Evolutionary conservation across 1,140 invertebrate species (phyloP), one percentile per base, ranked within the genome.

Genomic region (Scaptodrosophila lebanonensis): DNA sequence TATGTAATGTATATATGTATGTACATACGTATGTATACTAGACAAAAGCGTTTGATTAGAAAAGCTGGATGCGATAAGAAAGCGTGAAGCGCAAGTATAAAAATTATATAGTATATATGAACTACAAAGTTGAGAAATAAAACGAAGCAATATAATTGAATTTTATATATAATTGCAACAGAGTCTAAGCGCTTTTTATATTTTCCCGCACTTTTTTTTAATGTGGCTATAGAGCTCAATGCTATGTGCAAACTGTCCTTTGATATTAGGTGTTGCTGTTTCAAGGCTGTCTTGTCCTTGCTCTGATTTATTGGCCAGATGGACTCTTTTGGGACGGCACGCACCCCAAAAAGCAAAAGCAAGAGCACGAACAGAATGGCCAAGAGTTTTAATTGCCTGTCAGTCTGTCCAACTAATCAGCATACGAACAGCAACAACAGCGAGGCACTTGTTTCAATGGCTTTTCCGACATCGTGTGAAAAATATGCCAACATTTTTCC

Each of bases 81-180:
- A 52, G 27, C 35, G 52, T 29, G 39, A 35, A 52, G 18, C 52
- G 25, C 40, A 62, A 43, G 47, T 8, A 25, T 8, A 25, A 25
- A 25, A 25, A 25, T n/a, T n/a, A n/a, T n/a, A n/a, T n/a, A n/a
- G n/a, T n/a, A 25, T 8, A 25, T 25, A 25, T 4, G 22, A 4
- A 25, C 22, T 4, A 25, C 3, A 25, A 25, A 25, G 22, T 4
- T 25, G 22, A 25, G 22, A 53, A 40, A 44, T 47, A 44, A 51
- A 69, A 69, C 64, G 68, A 61, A 73, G 54, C 68, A 79, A 60
- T 82, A 66, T 82, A 82, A 82, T 82, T 82, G 75, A 82, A 82
- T 82, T 82, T 82, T 66, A 66, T 73, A 61, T 66, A 66, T 48
- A 35, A 36, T 51, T 59, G 51, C 15, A 16, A 20, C 15, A 27